A percentile compares a stretch with the other conserved stretches of the same genome.
phyloP scores from a whole-genome alignment of 2,797 vertebrate species.

The Podargus strigoides region DNA sequence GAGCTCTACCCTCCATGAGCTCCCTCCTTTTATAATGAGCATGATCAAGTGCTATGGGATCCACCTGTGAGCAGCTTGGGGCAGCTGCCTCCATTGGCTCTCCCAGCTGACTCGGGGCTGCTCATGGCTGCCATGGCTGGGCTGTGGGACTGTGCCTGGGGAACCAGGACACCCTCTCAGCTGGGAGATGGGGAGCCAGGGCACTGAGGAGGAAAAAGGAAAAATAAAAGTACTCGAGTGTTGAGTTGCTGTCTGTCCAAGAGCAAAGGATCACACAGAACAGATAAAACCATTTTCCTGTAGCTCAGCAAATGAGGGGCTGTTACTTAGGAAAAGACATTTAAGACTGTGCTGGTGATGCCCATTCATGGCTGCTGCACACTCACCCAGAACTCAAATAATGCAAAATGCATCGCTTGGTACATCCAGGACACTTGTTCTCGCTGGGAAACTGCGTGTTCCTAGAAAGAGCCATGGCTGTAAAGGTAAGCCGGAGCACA shows the following conservation, averaged over 20 bases:
- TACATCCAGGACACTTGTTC: accelerated
- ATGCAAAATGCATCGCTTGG: accelerated
- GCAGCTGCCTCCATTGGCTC: no score
- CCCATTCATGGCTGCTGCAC: accelerated
- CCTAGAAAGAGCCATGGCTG: background rate
- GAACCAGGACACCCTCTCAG: no score
- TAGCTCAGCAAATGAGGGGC: background rate
- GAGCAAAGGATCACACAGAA: background rate
- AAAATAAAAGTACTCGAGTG: background rate
- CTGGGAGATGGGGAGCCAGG: background rate
- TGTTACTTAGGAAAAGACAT: background rate
- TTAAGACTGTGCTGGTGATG: background rate
- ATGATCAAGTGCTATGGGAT: no score
- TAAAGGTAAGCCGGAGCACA: background rate
- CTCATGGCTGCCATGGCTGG: no score
- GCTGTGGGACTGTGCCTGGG: no score
- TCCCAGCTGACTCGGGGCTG: no score
- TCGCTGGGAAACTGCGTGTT: background rate
- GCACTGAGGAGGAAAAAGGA: background rate
- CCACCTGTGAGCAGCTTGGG: no score
- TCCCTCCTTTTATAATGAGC: no score
- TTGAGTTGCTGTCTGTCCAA: background rate
- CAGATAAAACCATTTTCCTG: background rate
- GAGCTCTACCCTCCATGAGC: no score
- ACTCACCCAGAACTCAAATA: background rate